These are phyloP conservation scores for Macrosoma leucophasiata DNA, from an alignment of 2,888 invertebrate species.

Conservation along the genomic window DNA sequence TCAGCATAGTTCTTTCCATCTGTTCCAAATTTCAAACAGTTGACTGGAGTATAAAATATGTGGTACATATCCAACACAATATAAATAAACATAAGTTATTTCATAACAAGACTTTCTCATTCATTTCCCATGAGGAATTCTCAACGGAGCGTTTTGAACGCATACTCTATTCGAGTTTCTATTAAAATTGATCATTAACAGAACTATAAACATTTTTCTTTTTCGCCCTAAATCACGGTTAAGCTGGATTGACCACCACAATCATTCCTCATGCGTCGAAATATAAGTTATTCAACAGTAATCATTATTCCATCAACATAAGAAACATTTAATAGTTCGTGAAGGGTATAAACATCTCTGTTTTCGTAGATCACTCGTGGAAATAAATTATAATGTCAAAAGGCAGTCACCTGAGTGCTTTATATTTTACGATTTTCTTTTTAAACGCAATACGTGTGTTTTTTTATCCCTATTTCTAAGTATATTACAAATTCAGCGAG, in stretches of 20 bases:
- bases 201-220: slow-evolving; percentile 39
- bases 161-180: no score
- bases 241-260: slow-evolving; percentile 8
- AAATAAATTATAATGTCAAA: slow-evolving; percentile 47
- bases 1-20: no score
- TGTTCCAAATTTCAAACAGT: no score
- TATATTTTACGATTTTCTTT: slow-evolving; percentile 39
- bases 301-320: background rate
- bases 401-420: slow-evolving; percentile 51
- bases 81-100: no score
- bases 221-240: slow-evolving; percentile 35
- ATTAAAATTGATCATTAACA: slow-evolving; percentile 37
- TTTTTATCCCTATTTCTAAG: no score
- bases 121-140: slow-evolving; percentile 19
- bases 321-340: background rate
- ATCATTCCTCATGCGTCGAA: slow-evolving; percentile 14
- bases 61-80: no score
- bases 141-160: no score
- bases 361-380: slow-evolving; percentile 30
- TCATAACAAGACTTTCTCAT: no score
- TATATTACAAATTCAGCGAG: no score
- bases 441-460: slow-evolving; percentile 40
- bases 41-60: no score
- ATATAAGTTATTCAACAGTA: background rate
- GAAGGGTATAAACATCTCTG: background rate